A percentile compares a stretch with the other conserved stretches of the same genome.
These are phyloP conservation scores for Oostethus manadensis DNA, from an alignment of 2,113 vertebrate genomes.

Conservation along the genomic window DNA sequence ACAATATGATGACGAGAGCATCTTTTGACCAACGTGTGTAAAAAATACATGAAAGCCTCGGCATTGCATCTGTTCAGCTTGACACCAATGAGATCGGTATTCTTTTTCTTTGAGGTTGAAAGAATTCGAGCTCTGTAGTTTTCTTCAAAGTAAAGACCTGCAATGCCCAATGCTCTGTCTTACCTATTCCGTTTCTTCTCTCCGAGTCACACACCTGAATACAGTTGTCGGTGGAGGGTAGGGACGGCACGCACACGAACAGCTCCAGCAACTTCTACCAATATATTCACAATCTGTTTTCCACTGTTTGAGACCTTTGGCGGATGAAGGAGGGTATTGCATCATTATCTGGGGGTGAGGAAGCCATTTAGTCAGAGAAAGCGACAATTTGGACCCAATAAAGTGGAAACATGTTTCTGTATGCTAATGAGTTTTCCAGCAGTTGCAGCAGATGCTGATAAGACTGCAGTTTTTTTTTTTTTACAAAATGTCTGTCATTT, in stretches of 20 bases:
- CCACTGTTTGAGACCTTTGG: constrained; percentile 6
- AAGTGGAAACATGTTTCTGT: constrained; percentile 58
- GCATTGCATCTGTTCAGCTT: constrained; percentile 26
- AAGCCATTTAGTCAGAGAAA: constrained; percentile 47
- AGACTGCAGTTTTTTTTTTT: not conserved
- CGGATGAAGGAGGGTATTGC: constrained; percentile 24
- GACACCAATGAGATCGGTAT: constrained; percentile 43
- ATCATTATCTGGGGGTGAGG: constrained; percentile 50
- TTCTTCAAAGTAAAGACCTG: constrained; percentile 45
- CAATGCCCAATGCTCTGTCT: constrained; percentile 36
- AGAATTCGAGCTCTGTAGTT: constrained; percentile 20
- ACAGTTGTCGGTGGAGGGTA: not conserved
- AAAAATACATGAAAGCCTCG: constrained; percentile 39
- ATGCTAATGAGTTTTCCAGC: constrained; percentile 44
- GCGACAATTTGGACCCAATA: constrained; percentile 58
- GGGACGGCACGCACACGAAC: constrained; percentile 6
- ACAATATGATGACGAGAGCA: constrained; percentile 7
- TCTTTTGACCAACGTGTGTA: constrained; percentile 11
- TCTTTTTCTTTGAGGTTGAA: constrained; percentile 44
- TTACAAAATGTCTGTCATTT: constrained; percentile 15
- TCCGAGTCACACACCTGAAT: constrained; percentile 1
- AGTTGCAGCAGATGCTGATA: constrained; percentile 42
- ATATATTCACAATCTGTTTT: not conserved
- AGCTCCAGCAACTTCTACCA: not conserved
- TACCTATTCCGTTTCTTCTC: constrained; percentile 27